These are phyloP conservation scores for Campoletis raptor DNA, from an alignment of 2,888 invertebrate genomes.

Conservation along the genomic window DNA sequence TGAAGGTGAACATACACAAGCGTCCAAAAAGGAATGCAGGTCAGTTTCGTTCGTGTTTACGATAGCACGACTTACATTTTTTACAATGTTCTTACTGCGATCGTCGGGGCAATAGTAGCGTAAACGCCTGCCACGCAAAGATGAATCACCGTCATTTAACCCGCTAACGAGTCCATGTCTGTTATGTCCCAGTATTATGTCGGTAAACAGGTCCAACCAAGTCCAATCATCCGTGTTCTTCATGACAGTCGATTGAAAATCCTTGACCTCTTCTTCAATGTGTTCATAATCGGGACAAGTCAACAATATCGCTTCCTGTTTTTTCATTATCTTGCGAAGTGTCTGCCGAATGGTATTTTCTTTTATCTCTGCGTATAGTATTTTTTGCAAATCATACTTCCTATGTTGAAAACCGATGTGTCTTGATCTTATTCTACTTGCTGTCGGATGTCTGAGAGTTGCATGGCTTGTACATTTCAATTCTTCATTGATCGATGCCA, in stretches of 20 bases:
- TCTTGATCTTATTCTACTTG: neutral
- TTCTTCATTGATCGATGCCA: neutral
- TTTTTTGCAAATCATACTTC: constrained; percentile 2
- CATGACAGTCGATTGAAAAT: neutral
- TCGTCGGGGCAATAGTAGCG: neutral
- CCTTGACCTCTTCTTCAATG: neutral
- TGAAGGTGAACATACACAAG: neutral
- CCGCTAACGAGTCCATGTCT: neutral
- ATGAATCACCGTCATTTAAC: neutral
- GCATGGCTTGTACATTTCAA: neutral
- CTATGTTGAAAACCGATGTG: neutral
- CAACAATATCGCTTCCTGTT: constrained; percentile 1
- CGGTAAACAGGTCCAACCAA: neutral
- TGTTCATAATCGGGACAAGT: neutral
- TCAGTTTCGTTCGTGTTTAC: neutral
- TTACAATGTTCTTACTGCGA: neutral
- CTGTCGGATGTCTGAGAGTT: neutral
- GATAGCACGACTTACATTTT: neutral
- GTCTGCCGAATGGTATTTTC: constrained; percentile 4
- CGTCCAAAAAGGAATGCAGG: constrained; percentile 3
- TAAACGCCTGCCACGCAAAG: neutral
- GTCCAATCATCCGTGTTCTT: constrained; percentile 4
- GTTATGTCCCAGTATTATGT: constrained; percentile 5
- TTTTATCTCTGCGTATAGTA: neutral
- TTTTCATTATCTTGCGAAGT: neutral